Base-by-base conservation (phyloP, 2,797 vertebrate species). In the Tapirus indicus region DNA sequence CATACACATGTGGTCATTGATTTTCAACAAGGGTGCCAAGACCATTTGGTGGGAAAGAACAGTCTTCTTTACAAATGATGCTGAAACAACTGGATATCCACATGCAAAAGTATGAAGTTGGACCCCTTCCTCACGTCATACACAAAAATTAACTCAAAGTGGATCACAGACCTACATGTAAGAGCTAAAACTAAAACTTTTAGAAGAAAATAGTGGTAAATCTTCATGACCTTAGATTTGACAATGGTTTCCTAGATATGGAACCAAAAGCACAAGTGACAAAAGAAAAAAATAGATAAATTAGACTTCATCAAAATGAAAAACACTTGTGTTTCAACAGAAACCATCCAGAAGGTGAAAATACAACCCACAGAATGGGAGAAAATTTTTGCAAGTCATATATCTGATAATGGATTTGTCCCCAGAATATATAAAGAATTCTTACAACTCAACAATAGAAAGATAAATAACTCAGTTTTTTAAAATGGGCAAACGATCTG, bases 311-410 rank as follows among this genome's bases (percentile, higher is more conserved):
- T 74, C 14, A 85, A 97, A 91, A 60, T 79, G 58, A 71, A 88
- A 88, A 91, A 20, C 75, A 72, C 72, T 64, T 52, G 23, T 72
- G 10, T 91, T 85, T 96, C 52, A 91, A 85, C 18, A 89, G 49
- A 95, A 95, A 32, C 27, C n/a, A 86, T 38, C 18, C 29, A 80
- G 32, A 74, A 97, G 94, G 66, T 75, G 12, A 82, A 94, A 92
- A 71, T 64, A 41, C 11, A 90, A 29, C 11, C 25, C 83, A 84
- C 2, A 64, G 58, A 79, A 85, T 82, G 47, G n/a, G 74, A 49
- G 38, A 89, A 80, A 56, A 64, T 13, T 20, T 85, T 91, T 91
- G 8, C 32, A 88, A 66, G 62, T 84, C n/a, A 60, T 60, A 13
- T 66, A 52, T 88, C 58, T 74, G 38, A 69, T 84, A 88, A 85